Evolutionary conservation across 2,113 vertebrate species (phyloP), one percentile per base, ranked within the genome.

Genomic region (Microcebus tavaratra): DNA sequence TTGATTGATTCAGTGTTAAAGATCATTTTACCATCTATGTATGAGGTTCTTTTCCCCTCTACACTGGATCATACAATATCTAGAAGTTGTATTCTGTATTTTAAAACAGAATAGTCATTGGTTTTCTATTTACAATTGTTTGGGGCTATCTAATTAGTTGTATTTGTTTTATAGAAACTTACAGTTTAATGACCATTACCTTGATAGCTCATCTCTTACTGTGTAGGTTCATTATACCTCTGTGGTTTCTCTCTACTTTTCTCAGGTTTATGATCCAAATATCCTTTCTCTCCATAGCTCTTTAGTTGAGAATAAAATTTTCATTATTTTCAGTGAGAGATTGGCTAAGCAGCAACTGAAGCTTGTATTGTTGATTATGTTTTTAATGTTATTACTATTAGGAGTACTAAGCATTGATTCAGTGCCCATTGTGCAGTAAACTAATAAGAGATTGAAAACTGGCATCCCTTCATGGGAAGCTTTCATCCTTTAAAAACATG

Each of bases 231-330:
- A 97, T 97, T 93, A 70, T 42, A 72, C 81, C 68, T 81, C 27
- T 84, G 89, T 94, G 76, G 18, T 80, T 98, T 97, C 36, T n/a
- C 20, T 36, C 59, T 8, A 84, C 20, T 79, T 93, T 59, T 25
- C 63, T 88, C 80, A 86, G 61, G 57, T 97, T 97, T 97, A 97
- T 95, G 93, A 97, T 53, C 80, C 95, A 93, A 87, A 86, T 59
- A 96, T 87, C 31, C 50, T 90, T 84, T 91, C 84, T 96, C 36
- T 95, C 59, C 61, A 65, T 34, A 95, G 72, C n/a, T 95, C n/a
- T 94, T 96, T 84, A 97, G 39, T 57, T 48, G 29, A 85, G 87
- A 31, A 92, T 88, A 50, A 70, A 59, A 63, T 92, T 88, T 94
- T 90, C 36, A 42, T 97, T 96, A 85, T 94, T 90, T 93, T 21